Evolutionary conservation across 2,113 vertebrate species (phyloP), one percentile per base, ranked within the genome.

Genomic region (Glaucidium brasilianum): DNA sequence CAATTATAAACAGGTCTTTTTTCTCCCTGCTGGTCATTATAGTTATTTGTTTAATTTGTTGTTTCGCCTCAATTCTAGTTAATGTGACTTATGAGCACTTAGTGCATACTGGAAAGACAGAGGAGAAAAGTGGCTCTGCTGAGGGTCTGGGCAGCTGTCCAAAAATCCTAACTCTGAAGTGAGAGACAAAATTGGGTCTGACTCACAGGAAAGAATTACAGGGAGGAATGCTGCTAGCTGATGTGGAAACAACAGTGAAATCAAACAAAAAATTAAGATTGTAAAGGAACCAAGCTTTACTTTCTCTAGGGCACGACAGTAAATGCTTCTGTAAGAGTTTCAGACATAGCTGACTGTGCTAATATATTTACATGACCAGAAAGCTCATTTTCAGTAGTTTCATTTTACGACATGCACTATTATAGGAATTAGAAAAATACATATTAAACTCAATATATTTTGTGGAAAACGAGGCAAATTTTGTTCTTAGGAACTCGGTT

Each of bases 11-110:
- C 41, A 76, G 11, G 50, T 66, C 62, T 92, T 62, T 85, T 73
- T 49, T 88, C 49, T 88, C 55, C 50, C 67, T 75, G 10, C 10
- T 4, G 4, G 45, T 71, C 85, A 59, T 89, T 67, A 85, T 8
- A 87, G 52, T 77, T 82, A 66, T 89, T 94, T 89, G 76, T 85
- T 90, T 26, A 75, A 47, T 90, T 91, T 82, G 78, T 41, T 80
- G 10, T 50, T 87, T 84, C 79, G 43, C 55, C 39, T 96, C 69
- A 16, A 5, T 91, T 71, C 55, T 77, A 67, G 64, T 79, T 92
- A 92, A 91, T 78, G 53, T 80, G 55, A 68, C 13, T 92, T 84
- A 85, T 9, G 52, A 82, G 77, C 62, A 81, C 50, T 91, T 82
- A 77, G 73, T 67, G n/a, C 27, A 19, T 22, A 76, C 41, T 91